Evolutionary conservation across 2,113 vertebrate genomes (phyloP), one percentile per base, ranked within the genome.

Genomic region (Sapajus apella): DNA sequence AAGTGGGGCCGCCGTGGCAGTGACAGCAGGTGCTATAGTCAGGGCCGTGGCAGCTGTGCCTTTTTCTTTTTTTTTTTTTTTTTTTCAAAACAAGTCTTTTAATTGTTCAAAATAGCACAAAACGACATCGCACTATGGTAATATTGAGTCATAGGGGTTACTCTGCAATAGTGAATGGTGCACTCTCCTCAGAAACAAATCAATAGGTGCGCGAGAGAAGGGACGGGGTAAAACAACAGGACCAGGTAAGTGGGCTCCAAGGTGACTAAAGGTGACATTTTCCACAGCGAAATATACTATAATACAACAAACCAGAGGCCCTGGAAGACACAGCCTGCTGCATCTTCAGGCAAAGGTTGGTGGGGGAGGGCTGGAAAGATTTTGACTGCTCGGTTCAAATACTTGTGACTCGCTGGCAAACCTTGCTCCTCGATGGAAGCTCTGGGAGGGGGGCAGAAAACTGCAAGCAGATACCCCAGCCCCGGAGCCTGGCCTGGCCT

Each of bases 101-200:
- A 98, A 98, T 98, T 98, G 98, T 98, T 98, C 98, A 98, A 98
- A 98, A 98, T 98, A 98, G 98, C 98, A 98, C 98, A 98, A 98
- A 98, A 98, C 97, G 95, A 98, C 98, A 98, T 98, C 97, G 97
- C 98, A 98, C 98, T 98, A 97, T 98, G 97, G 97, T 98, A 98
- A 98, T 98, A 98, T 97, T 97, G 98, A 97, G 96, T 98, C 98
- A 98, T 94, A 50, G 95, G 95, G 95, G 91, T 97, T 97, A 96
- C 98, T 97, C 98, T 98, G 98, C 98, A 98, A 97, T 98, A 98
- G 97, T 98, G 98, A 92, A 97, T 27, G 76, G 94, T 9, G 86
- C 95, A 96, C 97, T 97, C 95, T 97, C 96, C 97, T 97, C 94
- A 97, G 96, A 98, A 96, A 97, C 90, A 97, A 96, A 96, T 94